Evolutionary conservation across 2,888 invertebrate genomes (phyloP), one percentile per base, ranked within the genome.

Genomic region (Lepidocyrtoides sp.): DNA sequence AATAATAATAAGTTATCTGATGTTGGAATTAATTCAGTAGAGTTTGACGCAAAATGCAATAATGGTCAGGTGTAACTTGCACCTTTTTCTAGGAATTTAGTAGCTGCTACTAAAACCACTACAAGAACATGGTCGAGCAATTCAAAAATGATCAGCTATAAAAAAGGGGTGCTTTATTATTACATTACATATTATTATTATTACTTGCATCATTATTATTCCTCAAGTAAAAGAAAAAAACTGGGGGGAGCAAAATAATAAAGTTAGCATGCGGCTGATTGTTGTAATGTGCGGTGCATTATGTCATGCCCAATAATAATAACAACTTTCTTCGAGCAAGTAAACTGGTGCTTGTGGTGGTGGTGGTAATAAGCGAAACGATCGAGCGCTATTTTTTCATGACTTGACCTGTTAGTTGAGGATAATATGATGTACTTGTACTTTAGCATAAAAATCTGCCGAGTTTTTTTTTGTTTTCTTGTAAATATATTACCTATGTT

Each of bases 221-320:
- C 85, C 41, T 36, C 54, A 44, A 72, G 57, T 51, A 75, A 36
- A 36, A 36, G 36, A 36, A 36, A 36, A 86, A 60, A 66, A 32
- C 83, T 66, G 51, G 51, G 60, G 23, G 32, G 48, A 57, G 57
- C 32, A 14, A 57, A 32, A 79, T 17, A 36, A 69, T 17, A 36
- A 69, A 69, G 41, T 69, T 79, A 54, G 57, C 79, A 54, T 79
- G 79, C 57, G 29, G 54, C 20, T 79, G 79, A 79, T 79, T 54
- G 63, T 88, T 81, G 81, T 66, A 51, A 48, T 72, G 81, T 90
- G 79, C 63, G 91, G 91, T 91, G 91, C 91, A 91, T 91, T 91
- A 91, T 91, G 91, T 91, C 91, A 91, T 91, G 75, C 75, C 82
- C 91, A 90, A 91, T 91, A 91, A 91, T 91, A 91, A 86, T 81